Evolutionary conservation across 1,140 invertebrate genomes (phyloP).

Genomic region (Kradibia gibbosae): DNA sequence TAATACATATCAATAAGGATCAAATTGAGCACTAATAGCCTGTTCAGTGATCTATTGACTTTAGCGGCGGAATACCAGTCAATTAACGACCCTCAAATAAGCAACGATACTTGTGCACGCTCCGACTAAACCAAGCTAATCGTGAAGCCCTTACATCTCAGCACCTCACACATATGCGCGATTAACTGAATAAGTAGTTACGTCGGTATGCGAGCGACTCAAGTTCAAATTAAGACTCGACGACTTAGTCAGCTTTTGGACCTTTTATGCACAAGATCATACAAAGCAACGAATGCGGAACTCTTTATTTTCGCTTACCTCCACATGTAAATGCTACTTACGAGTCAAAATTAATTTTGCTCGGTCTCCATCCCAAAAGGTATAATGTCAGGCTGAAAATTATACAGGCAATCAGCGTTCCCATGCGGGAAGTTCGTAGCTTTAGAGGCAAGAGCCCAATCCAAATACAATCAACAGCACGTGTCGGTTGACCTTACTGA

Average conservation of each 20-base stretch:
- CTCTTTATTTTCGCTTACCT: neutral
- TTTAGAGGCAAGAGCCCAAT: neutral
- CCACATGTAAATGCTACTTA: neutral
- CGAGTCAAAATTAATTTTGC: constrained; percentile 11
- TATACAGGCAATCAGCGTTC: neutral
- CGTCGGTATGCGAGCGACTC: constrained; percentile 3
- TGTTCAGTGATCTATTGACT: neutral
- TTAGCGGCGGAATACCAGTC: neutral
- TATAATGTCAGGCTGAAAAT: neutral
- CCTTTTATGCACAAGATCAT: neutral
- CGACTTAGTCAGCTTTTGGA: neutral
- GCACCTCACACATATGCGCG: neutral
- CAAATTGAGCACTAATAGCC: constrained; percentile 1
- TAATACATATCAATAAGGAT: constrained; percentile 21
- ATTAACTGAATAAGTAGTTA: constrained; percentile 29
- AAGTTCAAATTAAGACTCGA: constrained; percentile 9
- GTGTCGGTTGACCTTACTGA: neutral
- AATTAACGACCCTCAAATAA: constrained; percentile 25
- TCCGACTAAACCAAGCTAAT: constrained; percentile 14
- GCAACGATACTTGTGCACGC: neutral
- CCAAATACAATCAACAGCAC: neutral
- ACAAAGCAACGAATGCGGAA: neutral
- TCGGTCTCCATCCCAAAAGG: neutral
- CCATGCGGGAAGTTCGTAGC: neutral
- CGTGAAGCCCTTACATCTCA: neutral